Evolutionary conservation across 2,113 vertebrate genomes (phyloP).

Genomic region (Lepidiolamprologus cunningtoni): DNA sequence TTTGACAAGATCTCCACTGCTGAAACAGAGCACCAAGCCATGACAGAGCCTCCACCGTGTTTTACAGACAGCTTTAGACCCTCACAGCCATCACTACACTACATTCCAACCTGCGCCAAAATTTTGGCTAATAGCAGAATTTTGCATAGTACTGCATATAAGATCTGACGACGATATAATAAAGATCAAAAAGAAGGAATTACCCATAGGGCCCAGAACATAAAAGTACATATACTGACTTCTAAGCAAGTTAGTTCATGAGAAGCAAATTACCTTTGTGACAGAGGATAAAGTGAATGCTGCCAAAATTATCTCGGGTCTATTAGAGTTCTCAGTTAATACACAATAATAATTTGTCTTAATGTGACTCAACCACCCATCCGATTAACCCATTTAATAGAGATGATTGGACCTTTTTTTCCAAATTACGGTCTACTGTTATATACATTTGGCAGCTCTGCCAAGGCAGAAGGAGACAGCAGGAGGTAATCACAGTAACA

Average conservation of each 20-base stretch:
- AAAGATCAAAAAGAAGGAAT: not conserved
- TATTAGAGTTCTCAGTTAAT: not conserved
- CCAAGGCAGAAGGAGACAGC: not conserved
- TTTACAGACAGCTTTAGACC: not conserved
- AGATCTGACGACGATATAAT: not conserved
- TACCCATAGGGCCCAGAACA: not conserved
- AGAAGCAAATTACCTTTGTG: not conserved
- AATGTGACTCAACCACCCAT: not conserved
- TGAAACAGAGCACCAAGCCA: not conserved
- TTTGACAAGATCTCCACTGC: not conserved
- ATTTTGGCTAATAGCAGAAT: not conserved
- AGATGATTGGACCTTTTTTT: not conserved
- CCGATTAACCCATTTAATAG: not conserved
- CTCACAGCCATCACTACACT: not conserved
- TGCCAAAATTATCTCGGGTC: not conserved
- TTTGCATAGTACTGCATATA: not conserved
- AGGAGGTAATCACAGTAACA: not conserved
- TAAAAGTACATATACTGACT: not conserved
- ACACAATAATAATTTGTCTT: not conserved
- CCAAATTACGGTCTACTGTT: not conserved
- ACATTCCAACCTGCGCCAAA: not conserved
- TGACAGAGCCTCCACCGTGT: not conserved
- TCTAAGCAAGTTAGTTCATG: not conserved
- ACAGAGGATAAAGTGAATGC: not conserved
- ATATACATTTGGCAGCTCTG: not conserved